Evolutionary conservation across 1,140 invertebrate genomes (phyloP).

Genomic region (Calosoma granatense): DNA sequence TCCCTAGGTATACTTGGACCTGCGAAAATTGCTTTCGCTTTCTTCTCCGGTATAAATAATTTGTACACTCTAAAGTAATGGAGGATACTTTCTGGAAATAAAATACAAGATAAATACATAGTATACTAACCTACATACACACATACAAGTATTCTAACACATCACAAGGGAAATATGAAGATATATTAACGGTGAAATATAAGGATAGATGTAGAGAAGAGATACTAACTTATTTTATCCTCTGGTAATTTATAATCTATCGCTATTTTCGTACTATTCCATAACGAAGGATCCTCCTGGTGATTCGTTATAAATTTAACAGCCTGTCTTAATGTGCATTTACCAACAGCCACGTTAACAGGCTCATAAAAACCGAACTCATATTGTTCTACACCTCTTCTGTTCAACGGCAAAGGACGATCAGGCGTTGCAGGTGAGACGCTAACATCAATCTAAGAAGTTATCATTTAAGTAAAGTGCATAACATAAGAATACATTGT

Average conservation of each 20-base stretch:
- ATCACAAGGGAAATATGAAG: too few relatives aligned
- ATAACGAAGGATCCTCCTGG: conserved; percentile 43
- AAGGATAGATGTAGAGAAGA: too few relatives aligned
- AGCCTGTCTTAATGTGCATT: conserved; percentile 40
- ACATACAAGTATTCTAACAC: too few relatives aligned
- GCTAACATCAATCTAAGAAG: too few relatives aligned
- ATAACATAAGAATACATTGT: too few relatives aligned
- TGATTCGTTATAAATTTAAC: conserved; percentile 51
- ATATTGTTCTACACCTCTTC: conserved; percentile 29
- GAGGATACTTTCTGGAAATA: conserved; percentile 40
- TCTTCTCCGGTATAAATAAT: conserved; percentile 37
- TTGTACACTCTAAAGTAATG: conserved; percentile 42
- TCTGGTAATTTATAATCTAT: conserved; percentile 52
- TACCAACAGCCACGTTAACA: conserved; percentile 37
- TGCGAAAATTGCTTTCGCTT: conserved; percentile 28
- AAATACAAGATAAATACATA: conserved; percentile 16
- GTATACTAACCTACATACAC: too few relatives aligned
- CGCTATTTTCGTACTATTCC: conserved; percentile 48
- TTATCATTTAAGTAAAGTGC: too few relatives aligned
- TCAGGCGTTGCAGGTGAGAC: too few relatives aligned
- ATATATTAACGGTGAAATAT: too few relatives aligned
- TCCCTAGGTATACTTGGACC: conserved; percentile 23
- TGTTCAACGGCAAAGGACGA: conserved; percentile 37
- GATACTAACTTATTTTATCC: conserved; percentile 43
- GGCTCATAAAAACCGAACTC: conserved; percentile 49